phyloP scores from a whole-genome alignment of 2,888 invertebrate genomes.

The Penaeus monodon region DNA sequence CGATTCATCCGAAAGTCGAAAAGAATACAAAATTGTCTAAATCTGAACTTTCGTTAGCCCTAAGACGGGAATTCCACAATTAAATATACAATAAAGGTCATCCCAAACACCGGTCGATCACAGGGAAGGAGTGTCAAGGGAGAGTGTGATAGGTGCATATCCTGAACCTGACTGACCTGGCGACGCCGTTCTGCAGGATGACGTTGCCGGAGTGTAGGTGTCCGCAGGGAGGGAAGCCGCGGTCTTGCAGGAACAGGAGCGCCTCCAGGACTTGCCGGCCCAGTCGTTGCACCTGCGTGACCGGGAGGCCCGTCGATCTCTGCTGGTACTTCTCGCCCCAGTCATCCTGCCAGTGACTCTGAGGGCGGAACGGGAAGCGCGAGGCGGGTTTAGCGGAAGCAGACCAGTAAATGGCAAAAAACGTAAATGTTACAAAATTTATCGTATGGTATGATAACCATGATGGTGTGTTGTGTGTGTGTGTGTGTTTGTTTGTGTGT shows the following conservation, averaged over 20 bases:
- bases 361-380: slow-evolving; percentile 45
- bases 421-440: no score
- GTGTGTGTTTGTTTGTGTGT: no score
- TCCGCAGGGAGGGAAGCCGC: slow-evolving; percentile 87
- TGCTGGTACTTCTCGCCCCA: slow-evolving; percentile 83
- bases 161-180: slow-evolving; percentile 75
- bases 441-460: no score
- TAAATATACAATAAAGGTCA: no score
- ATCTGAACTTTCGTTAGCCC: no score
- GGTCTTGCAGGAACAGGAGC: slow-evolving; percentile 84
- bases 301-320: slow-evolving; percentile 78
- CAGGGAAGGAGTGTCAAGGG: no score
- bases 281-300: slow-evolving; percentile 86
- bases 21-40: no score
- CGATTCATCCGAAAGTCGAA: no score
- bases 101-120: no score
- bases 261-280: slow-evolving; percentile 91
- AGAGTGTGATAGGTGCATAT: neutral
- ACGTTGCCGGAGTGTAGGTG: slow-evolving; percentile 93
- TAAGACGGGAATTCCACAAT: no score
- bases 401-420: no score
- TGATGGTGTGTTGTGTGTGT: no score
- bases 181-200: slow-evolving; percentile 91
- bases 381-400: neutral
- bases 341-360: slow-evolving; percentile 85